Base-by-base conservation (phyloP, 2,797 vertebrate species). In the Anisognathus igniventris region DNA sequence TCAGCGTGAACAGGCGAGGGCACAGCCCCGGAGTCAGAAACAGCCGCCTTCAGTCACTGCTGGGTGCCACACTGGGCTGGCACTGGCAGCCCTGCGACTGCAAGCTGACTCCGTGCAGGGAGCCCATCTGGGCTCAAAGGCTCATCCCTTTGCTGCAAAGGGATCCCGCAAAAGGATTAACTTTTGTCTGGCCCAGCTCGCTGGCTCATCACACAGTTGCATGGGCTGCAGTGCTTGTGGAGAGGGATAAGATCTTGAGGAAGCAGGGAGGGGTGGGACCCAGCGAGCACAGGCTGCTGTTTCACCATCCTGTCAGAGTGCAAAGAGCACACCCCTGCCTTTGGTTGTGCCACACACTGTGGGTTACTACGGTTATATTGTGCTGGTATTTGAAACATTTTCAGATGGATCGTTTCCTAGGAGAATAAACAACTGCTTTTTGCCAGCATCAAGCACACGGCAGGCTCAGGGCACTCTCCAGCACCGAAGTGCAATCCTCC, bases 381-480 rank as follows among this genome's bases (percentile, higher is more conserved):
- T 47, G 68, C 31, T 61, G 88, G 57, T 60, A 42, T 64, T 51
- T 62, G 40, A 75, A 90, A 78, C 16, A 1, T 70, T 79, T 57
- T 44, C 64, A 70, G 57, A 27, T 50, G 40, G 57, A 40, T 40
- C 0, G 54, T 92, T 86, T 57, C 89, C 75, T 70, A 47, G 84
- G 89, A 82, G 90, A 92, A 70, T 44, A 95, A 95, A 93, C 81
- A 86, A 24, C 15, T 17, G 53, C 35, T 62, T 65, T 83, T 61
- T 68, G 73, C 54, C 73, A 50, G 3, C 65, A 51, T 51, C 40
- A 11, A 1, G 0, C 6, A 4, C 9, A 0, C 30, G 0, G 1
- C 48, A n/a, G 4, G 54, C 73, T 45, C 2, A 1, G 13, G 42
- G 67, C 54, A 9, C 85, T 40, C 74, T 35, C 24, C 45, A 37